Evolutionary conservation across 2,888 invertebrate genomes (phyloP), one percentile per base, ranked within the genome.

Genomic region (Eristalis pertinax): DNA sequence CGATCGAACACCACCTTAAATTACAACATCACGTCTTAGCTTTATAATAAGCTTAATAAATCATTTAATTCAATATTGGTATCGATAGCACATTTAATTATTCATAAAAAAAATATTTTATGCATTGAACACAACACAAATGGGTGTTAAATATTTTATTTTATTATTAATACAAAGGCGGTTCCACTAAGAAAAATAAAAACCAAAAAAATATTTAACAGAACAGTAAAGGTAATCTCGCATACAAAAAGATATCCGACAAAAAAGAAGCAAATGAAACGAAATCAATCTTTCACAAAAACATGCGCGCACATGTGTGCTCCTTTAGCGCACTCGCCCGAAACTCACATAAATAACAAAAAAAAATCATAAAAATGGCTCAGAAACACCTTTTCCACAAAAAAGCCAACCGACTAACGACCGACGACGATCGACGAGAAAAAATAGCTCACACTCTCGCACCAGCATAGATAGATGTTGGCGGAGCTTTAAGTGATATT

Each of bases 401-500:
- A 70, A 70, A 64, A 32, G 32, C 63, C 68, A 29, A 35, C 60
- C 67, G 68, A 83, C 87, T 68, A 72, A 80, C 83, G 64, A 72
- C 65, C 68, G 72, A 83, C 80, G 63, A 77, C 74, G 41, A 56
- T 63, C 58, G 77, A 63, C 70, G 58, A 64, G 58, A 82, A 75
- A 35, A 58, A 84, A 87, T 79, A 80, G 62, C 68, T 76, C 75
- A 56, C 58, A 62, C 86, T 78, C 84, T 73, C 65, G 50, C 60
- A 22, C 75, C 63, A 79, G 43, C 78, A 79, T 79, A 86, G 86
- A 86, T 72, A 79, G 86, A 79, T 68, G 78, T 35, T 75, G 78
- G 82, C 62, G 65, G 69, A 87, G 83, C 80, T 87, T 87, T 87
- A 76, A 80, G 70, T 78, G 75, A 84, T 69, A 84, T 74, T 76